Base-by-base conservation (phyloP, 2,888 invertebrate species). In the Carpatolechia fugitivella region DNA sequence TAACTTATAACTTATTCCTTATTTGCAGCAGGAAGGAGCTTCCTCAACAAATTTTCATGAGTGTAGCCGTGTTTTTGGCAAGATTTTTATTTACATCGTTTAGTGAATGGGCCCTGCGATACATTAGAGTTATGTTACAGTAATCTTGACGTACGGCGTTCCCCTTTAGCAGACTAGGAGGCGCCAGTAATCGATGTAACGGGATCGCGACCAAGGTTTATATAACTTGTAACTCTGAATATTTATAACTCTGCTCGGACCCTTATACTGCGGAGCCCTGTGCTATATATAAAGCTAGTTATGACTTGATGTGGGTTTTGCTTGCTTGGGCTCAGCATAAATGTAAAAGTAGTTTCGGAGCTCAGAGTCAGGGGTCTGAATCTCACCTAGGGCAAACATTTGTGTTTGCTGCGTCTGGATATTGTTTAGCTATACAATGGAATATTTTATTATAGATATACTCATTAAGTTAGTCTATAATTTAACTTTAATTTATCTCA, bases 111-210 rank as follows among this genome's bases (percentile, higher is more conserved):
- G 11, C 33, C n/a, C 8, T 33, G 33, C 33, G n/a, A 33, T 33
- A 33, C 10, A 33, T 8, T 11, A 33, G 33, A 33, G 46, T 50
- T 51, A 54, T 51, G 53, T 35, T 31, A 20, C 33, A 18, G 46
- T 36, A 47, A 49, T 36, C 31, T 40, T 56, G 53, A 53, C 36
- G 38, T 54, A 54, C 50, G 29, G 29, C 10, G 18, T 0, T 13
- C 49, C 52, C 44, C 54, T 46, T 30, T 38, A 44, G 29, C 54
- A 56, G 56, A 54, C 56, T 38, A 24, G 30, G 38, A 20, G 56
- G 56, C 56, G 56, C 53, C 56, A 30, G 11, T 30, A 56, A 56
- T 56, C 56, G 50, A 56, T 56, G 56, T 31, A 47, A 36, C 11
- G 35, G 35, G 46, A 11, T 6, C 20, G 13, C 8, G 33, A 33